phyloP scores from a whole-genome alignment of 2,888 invertebrate genomes.

The Pherbina coryleti region DNA sequence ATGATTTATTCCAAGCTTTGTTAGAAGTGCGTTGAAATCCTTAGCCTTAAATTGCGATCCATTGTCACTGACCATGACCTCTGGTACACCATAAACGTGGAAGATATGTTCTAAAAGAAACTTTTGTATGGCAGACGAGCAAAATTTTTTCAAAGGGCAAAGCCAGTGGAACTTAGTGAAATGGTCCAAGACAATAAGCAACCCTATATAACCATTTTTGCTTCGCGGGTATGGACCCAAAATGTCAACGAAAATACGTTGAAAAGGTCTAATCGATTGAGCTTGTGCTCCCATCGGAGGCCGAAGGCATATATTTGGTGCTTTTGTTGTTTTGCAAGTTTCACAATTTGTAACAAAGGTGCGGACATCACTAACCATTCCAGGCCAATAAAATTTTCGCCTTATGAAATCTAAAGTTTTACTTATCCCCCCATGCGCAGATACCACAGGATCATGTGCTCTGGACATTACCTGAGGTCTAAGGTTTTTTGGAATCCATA shows the following conservation, averaged over 20 bases:
- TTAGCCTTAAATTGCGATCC: neutral
- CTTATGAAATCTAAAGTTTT: neutral
- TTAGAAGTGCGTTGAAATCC: neutral
- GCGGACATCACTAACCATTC: neutral
- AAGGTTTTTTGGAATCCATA: neutral
- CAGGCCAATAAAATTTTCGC: neutral
- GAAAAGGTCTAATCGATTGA: too few species aligned
- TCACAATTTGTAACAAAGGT: too few species aligned
- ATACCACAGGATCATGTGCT: neutral
- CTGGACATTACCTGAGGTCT: neutral
- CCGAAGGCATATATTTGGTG: too few species aligned
- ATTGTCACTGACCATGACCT: neutral
- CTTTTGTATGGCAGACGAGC: too few species aligned
- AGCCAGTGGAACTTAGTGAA: constrained; percentile 19
- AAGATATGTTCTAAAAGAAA: neutral
- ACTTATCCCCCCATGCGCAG: neutral
- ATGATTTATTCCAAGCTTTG: constrained; percentile 32
- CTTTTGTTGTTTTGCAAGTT: too few species aligned
- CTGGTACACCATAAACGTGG: neutral
- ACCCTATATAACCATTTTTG: too few species aligned
- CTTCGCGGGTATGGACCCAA: too few species aligned
- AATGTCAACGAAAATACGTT: too few species aligned
- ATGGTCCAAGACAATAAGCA: neutral
- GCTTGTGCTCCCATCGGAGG: too few species aligned
- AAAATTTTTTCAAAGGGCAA: neutral